These are phyloP conservation scores for Ranitomeya variabilis DNA, from an alignment of 2,113 vertebrate species.

Conservation along the genomic window DNA sequence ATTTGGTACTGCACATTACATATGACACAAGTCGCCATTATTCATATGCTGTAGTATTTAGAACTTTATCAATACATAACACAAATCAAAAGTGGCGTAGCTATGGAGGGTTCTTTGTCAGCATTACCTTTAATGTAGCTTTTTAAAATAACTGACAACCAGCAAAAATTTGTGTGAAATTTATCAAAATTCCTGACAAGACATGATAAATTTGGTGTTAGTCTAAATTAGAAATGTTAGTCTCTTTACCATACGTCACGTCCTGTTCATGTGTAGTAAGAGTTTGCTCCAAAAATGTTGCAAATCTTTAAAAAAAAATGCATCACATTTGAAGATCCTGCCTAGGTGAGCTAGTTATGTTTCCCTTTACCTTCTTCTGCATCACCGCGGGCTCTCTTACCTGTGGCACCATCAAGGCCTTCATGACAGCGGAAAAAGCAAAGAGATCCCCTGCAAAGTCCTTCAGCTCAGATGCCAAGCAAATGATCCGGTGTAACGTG, in stretches of 20 bases:
- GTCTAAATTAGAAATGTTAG: no score
- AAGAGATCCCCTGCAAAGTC: slow-evolving; percentile 76
- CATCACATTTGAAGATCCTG: neutral
- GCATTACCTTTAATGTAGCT: neutral
- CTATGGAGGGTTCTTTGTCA: neutral
- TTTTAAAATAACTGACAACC: no score
- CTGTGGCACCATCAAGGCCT: slow-evolving; percentile 84
- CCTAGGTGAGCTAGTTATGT: neutral
- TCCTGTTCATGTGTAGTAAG: no score
- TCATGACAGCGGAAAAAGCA: slow-evolving; percentile 86
- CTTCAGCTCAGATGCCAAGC: slow-evolving; percentile 77
- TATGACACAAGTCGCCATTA: neutral
- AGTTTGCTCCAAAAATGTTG: neutral
- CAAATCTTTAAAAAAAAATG: no score
- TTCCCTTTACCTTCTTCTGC: neutral
- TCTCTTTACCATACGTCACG: no score
- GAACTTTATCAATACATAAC: neutral
- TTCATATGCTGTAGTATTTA: neutral
- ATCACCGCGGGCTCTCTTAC: slow-evolving; percentile 62
- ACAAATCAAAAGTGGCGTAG: neutral
- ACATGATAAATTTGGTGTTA: no score
- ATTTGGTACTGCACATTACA: neutral
- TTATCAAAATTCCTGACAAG: neutral
- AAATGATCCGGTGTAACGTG: slow-evolving; percentile 78
- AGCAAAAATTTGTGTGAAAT: neutral